Base-by-base conservation (phyloP, 2,888 invertebrate genomes). In the Buathra laborator region DNA sequence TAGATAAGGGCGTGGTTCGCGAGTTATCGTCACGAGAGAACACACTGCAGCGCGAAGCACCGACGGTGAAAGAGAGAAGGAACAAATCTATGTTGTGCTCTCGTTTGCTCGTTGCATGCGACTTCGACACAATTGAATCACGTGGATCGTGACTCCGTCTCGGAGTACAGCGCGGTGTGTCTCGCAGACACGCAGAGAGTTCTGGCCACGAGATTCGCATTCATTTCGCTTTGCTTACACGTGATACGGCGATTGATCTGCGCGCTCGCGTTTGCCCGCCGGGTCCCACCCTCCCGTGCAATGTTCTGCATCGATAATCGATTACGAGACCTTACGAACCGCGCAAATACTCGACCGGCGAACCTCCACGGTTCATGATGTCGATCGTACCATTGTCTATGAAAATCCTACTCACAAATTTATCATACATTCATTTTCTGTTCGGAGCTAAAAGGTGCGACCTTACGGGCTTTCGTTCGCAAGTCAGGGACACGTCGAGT, bases 1-100 rank as follows among this genome's bases (percentile, higher is more conserved):
- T 72, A 56, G 51, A 74, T 74, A 78, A 85, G 78, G 84, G 84
- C 84, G 84, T 81, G 84, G 84, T 81, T 85, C 81, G 43, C 84
- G 70, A 85, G 78, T 81, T 85, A 81, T 85, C 84, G 84, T 85
- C 81, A 85, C 84, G 84, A 78, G 44, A 51, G 56, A 68, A 56
- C 37, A 37, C 37, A 37, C 37, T 37, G 37, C 37, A 59, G 56
- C 37, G 56, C 24, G 74, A 62, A 77, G 67, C 64, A 46, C 46
- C 44, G 67, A 68, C 62, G 32, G 64, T 24, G 62, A 74, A 37
- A 62, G 68, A 72, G 62, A 29, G 74, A 72, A 59, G 70, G 79
- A 68, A 62, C 64, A 43, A 68, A 83, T 77, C 56, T 74, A 74
- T 70, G 51, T 44, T 74, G 62, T 56, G 62, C 43, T 29, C 53